Evolutionary conservation across 2,113 vertebrate species (phyloP), one percentile per base, ranked within the genome.

Genomic region (Sebastes schlegelii): DNA sequence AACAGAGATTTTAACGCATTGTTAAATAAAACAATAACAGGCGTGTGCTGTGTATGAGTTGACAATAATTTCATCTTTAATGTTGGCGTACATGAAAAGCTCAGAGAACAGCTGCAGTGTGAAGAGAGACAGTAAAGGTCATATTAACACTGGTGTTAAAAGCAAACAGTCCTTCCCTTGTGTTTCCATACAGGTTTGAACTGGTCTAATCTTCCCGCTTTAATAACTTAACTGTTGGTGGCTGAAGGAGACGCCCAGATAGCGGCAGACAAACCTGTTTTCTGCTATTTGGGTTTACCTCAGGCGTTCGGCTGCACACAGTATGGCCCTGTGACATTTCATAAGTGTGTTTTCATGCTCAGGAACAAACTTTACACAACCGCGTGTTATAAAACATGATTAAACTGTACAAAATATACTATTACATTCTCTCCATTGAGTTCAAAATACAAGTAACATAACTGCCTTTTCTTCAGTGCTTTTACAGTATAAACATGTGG

Each of bases 251-350:
- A 89, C 71, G 40, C 79, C 82, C 79, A 64, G 45, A 70, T 34
- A 67, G 17, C 21, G 57, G 79, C 51, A 12, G 88, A 84, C 45
- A 77, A 92, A 94, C 92, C 90, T 58, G 92, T 93, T 92, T 85
- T 79, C 46, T 26, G 51, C 19, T 73, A 17, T 77, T 71, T 83
- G 74, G 54, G 61, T 75, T 70, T 8, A 79, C 86, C 72, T 71
- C 77, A 54, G 73, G 58, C n/a, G 16, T 64, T 76, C 1, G 48
- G 54, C 58, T 63, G 54, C 69, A 69, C 48, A 77, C 51, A 21
- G 12, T 58, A 11, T 51, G 61, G 14, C 49, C 21, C 67, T 58
- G 51, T 74, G 67, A 84, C 74, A 60, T 48, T 68, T 88, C 34
- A 77, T 10, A 13, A 51, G 55, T 43, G 43, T 74, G 46, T 67